These are phyloP conservation scores for Drosophila simulans DNA, from an alignment of 1,140 invertebrate species.

Conservation along the genomic window DNA sequence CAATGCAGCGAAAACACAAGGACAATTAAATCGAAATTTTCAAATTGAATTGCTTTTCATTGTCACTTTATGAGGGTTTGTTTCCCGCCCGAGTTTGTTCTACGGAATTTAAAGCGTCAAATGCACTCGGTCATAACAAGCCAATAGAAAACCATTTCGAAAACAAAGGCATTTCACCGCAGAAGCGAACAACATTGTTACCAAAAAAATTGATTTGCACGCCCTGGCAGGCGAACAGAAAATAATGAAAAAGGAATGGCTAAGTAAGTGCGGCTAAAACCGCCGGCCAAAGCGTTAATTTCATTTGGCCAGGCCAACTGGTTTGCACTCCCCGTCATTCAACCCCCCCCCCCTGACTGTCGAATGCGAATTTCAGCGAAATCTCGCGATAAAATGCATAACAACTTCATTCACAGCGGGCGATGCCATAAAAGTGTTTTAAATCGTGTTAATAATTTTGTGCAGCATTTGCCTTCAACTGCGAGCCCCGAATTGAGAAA, in stretches of 20 bases:
- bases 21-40: constrained; percentile 79
- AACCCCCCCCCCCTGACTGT: background rate
- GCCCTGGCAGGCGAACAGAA: constrained; percentile 41
- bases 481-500: constrained; percentile 69
- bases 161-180: constrained; percentile 34
- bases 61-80: constrained; percentile 28
- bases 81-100: constrained; percentile 31
- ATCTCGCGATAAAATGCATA: constrained; percentile 83
- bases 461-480: constrained; percentile 69
- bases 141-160: constrained; percentile 40
- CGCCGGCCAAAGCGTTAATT: constrained; percentile 75
- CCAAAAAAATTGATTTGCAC: constrained; percentile 67
- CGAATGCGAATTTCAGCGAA: constrained; percentile 64
- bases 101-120: constrained; percentile 78
- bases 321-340: constrained; percentile 33
- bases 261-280: constrained; percentile 77
- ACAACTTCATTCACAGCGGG: constrained; percentile 84
- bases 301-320: constrained; percentile 60
- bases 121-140: constrained; percentile 76
- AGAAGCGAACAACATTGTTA: constrained; percentile 31
- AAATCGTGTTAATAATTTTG: constrained; percentile 84
- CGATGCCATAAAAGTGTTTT: constrained; percentile 84
- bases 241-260: constrained; percentile 35
- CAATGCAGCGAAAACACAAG: constrained; percentile 56
- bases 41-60: constrained; percentile 53